Base-by-base conservation (phyloP, 2,888 invertebrate genomes). In the Subacronicta megacephala region DNA sequence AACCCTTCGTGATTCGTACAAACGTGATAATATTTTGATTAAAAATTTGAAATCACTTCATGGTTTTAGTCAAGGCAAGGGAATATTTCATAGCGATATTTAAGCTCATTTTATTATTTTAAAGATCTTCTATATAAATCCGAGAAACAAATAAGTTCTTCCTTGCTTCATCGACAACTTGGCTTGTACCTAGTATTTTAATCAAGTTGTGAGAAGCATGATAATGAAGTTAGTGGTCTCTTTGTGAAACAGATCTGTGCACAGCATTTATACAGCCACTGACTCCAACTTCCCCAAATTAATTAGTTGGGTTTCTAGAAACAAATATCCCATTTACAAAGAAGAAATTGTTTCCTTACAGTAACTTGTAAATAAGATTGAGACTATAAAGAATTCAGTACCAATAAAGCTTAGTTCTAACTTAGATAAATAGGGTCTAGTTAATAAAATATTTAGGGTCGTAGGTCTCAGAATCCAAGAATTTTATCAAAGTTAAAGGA, bases 161-260 rank as follows among this genome's bases (percentile, higher is more conserved):
- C 7, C 17, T 40, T 40, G 6, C 36, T 23, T 46, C 53, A 49
- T 7, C 52, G 55, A 46, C 46, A 58, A 64, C 53, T 73, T 72
- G 43, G 60, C 53, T 0, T 44, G 23, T 3, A 23, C 43, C 40
- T 54, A 57, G 49, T 58, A 64, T 58, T 75, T 64, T 62, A 73
- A 73, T 75, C 67, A 68, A 75, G 64, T 75, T 60, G 31, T 53
- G 41, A 45, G 59, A 51, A 64, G 42, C 52, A 50, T 57, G 47
- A 41, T 74, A 68, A 68, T 65, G 35, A 60, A 69, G 59, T 65
- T 75, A 56, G 66, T 23, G 69, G 59, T 62, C 59, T 75, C 65
- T 75, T 72, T 66, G 72, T 49, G 44, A 58, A 38, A 9, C 43
- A 57, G 46, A 55, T 66, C 68, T 63, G 49, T 54, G 35, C 37